Percentiles rank a stretch among this genome's conserved stretches.
phyloP scores from a whole-genome alignment of 1,140 invertebrate genomes.

The Drosophila mojavensis region DNA sequence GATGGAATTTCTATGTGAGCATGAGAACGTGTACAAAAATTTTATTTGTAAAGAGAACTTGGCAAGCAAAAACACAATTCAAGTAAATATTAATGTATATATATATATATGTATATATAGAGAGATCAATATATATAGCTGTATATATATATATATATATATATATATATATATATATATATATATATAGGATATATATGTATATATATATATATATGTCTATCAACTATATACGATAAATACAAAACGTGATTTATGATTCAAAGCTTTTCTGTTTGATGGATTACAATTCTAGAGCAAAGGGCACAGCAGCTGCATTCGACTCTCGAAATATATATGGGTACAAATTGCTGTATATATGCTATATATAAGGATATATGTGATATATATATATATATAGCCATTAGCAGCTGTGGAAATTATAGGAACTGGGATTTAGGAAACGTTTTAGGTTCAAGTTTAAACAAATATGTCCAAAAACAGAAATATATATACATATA shows the following conservation, averaged over 20 bases:
- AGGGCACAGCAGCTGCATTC: too few species aligned
- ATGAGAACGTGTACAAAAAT: slow-evolving; percentile 7
- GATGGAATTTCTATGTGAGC: slow-evolving; percentile 4
- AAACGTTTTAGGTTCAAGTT: too few species aligned
- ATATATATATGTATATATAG: slow-evolving; percentile 7
- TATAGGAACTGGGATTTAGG: not conserved
- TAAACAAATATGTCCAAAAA: slow-evolving; percentile 32
- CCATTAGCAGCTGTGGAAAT: not conserved
- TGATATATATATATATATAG: too few species aligned
- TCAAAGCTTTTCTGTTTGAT: not conserved
- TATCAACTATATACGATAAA: slow-evolving; percentile 3
- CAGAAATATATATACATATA: not conserved
- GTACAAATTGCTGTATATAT: too few species aligned
- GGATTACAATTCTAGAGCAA: too few species aligned
- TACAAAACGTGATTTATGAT: not conserved
- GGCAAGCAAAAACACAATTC: slow-evolving; percentile 29
- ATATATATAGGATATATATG: not conserved
- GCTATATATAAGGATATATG: not conserved
- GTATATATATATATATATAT: not conserved
- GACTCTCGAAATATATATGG: too few species aligned
- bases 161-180: slow-evolving; percentile 1
- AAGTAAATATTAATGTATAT: too few species aligned
- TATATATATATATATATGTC: not conserved
- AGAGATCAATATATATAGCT: not conserved
- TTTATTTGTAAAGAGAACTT: slow-evolving; percentile 10